phyloP scores from a whole-genome alignment of 1,140 invertebrate genomes.

The Octopus sinensis region DNA sequence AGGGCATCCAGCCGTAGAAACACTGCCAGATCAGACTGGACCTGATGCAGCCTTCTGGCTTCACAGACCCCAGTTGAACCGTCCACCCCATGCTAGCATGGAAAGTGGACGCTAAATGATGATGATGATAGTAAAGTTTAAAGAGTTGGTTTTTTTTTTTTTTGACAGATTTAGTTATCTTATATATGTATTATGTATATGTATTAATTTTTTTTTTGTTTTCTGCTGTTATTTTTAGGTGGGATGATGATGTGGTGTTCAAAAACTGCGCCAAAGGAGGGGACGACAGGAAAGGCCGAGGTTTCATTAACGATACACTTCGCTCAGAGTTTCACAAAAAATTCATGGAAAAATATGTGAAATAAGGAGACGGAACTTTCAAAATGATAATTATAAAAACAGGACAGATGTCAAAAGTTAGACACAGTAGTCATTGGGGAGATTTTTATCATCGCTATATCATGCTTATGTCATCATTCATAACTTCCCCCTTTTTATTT shows the following conservation, averaged over 20 bases:
- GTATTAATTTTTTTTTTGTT: neutral
- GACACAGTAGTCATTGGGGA: too few relatives aligned
- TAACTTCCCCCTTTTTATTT: too few relatives aligned
- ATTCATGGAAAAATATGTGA: conserved; percentile 99
- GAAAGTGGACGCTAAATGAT: too few relatives aligned
- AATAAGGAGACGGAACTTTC: conserved; percentile 60
- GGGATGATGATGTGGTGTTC: conserved; percentile 99
- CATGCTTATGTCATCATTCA: too few relatives aligned
- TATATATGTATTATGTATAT: neutral
- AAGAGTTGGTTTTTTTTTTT: neutral
- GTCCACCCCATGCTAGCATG: too few relatives aligned
- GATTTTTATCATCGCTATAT: too few relatives aligned
- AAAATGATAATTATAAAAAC: too few relatives aligned
- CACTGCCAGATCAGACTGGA: too few relatives aligned
- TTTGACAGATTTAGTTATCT: neutral
- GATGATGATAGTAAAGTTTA: neutral
- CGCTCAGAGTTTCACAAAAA: conserved; percentile 98
- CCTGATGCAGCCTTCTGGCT: too few relatives aligned
- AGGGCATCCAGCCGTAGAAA: too few relatives aligned
- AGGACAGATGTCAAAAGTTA: too few relatives aligned
- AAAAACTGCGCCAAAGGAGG: conserved; percentile 98
- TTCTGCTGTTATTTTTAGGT: conserved; percentile 57
- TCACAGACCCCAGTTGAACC: too few relatives aligned
- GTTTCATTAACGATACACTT: conserved; percentile 97
- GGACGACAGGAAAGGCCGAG: conserved; percentile 77